Base-by-base conservation (phyloP, 2,113 vertebrate genomes). In the Sylvietta virens region DNA sequence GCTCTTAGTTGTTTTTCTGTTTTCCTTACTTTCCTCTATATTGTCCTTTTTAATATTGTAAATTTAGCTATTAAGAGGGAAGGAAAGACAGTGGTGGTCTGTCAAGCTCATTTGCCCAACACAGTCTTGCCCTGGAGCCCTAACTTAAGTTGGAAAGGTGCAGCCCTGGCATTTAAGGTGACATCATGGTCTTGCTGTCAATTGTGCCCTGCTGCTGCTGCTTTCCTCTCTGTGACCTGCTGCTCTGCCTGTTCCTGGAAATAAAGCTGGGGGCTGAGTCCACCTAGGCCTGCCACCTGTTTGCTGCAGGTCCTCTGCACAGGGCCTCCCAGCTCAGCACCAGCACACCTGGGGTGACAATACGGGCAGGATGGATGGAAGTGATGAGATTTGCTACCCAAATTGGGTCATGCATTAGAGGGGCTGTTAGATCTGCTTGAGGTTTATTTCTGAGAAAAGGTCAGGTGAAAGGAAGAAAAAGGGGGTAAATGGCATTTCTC, bases 151-250 rank as follows among this genome's bases (percentile, higher is more conserved):
- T 28, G 30, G 53, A 47, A 1, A 1, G 1, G 13, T 13, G 50
- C 37, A 82, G 24, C 6, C 18, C 50, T 53, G 67, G 15, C 3
- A 56, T 5, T 42, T 42, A 44, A 30, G 24, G 17, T 13, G 15
- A 3, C 30, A 67, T 15, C 0, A 0, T 4, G 5, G 13, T 22
- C 33, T n/a, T 0, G 0, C 31, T 64, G 17, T 21, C 13, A 2
- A 1, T 7, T 69, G 27, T 47, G n/a, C 22, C 19, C 31, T 7
- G 0, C 17, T 48, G 15, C 31, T 6, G 2, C 33, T 56, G 9
- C 19, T 65, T 5, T 15, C 39, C 37, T 83, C 1, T 0, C 48
- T 80, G 26, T 1, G 4, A 33, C 19, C 58, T 69, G 33, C 18
- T 1, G 4, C 37, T 90, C 54, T 10, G 3, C 44, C 31, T 70